Evolutionary conservation across 2,797 vertebrate species (phyloP).

Genomic region (Pipistrellus pipistrellus): DNA sequence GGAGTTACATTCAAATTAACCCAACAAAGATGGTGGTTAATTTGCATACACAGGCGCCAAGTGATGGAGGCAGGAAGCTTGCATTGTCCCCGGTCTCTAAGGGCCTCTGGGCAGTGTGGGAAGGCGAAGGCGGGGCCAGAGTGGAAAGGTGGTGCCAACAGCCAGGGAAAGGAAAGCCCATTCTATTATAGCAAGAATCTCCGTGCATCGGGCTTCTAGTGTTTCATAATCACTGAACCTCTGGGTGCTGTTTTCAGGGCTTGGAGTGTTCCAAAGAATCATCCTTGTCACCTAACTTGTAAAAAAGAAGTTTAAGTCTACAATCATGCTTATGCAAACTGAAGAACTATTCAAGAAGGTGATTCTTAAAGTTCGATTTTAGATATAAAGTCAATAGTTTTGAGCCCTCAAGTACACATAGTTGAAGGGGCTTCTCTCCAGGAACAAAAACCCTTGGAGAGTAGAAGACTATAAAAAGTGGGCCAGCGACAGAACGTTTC

Average conservation of each 20-base stretch:
- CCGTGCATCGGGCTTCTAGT: too few relatives aligned
- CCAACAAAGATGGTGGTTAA: too few relatives aligned
- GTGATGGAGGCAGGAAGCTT: too few relatives aligned
- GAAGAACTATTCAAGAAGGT: background rate
- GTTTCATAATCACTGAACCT: background rate
- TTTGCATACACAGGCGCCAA: too few relatives aligned
- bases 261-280: background rate
- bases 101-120: too few relatives aligned
- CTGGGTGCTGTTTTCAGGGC: background rate
- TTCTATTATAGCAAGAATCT: too few relatives aligned
- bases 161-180: too few relatives aligned
- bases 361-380: conserved; percentile 27
- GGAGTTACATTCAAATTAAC: too few relatives aligned
- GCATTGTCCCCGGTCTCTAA: too few relatives aligned
- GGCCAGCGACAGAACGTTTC: conserved; percentile 39
- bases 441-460: background rate
- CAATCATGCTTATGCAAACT: background rate
- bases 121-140: too few relatives aligned
- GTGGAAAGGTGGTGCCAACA: too few relatives aligned
- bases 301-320: background rate
- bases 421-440: background rate
- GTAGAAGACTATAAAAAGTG: conserved; percentile 25
- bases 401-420: background rate
- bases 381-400: background rate
- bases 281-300: background rate